phyloP scores from a whole-genome alignment of 37 sponge, comb jelly and placozoan species.

The Oopsacas minuta region DNA sequence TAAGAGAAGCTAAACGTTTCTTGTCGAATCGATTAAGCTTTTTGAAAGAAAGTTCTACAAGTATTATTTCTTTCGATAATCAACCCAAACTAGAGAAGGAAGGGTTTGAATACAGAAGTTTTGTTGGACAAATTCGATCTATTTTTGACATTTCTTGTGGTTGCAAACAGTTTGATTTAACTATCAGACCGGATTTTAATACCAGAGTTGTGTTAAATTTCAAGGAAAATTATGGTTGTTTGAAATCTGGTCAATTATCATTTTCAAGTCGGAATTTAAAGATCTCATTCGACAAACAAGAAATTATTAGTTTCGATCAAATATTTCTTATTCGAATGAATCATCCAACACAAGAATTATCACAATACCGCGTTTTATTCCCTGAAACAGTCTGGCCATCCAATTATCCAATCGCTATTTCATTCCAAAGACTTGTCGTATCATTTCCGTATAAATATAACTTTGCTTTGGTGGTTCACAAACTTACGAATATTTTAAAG shows the following conservation, averaged over 20 bases:
- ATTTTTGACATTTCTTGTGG: not conserved
- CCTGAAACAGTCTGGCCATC: not conserved
- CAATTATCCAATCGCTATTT: not conserved
- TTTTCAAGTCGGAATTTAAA: not conserved
- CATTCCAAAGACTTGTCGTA: not conserved
- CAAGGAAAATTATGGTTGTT: not conserved
- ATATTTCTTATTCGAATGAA: not conserved
- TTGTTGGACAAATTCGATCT: not conserved
- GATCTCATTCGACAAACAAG: not conserved
- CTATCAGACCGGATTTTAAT: not conserved
- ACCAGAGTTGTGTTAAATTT: not conserved
- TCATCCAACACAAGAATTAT: not conserved
- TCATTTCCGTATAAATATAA: not conserved
- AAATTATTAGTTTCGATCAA: not conserved
- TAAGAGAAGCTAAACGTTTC: not conserved
- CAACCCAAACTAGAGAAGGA: not conserved
- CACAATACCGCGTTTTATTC: not conserved
- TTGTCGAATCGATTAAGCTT: not conserved
- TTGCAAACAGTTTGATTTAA: not conserved
- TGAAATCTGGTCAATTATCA: constrained; percentile 11
- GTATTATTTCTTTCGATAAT: not conserved
- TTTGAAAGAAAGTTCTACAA: not conserved
- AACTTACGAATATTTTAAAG: not conserved
- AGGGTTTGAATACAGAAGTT: not conserved
- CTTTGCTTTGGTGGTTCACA: not conserved